Percentiles rank a stretch among this genome's conserved stretches.
Conservation (phyloP, 1,140 invertebrate species). For the Bombus picipes region DNA sequence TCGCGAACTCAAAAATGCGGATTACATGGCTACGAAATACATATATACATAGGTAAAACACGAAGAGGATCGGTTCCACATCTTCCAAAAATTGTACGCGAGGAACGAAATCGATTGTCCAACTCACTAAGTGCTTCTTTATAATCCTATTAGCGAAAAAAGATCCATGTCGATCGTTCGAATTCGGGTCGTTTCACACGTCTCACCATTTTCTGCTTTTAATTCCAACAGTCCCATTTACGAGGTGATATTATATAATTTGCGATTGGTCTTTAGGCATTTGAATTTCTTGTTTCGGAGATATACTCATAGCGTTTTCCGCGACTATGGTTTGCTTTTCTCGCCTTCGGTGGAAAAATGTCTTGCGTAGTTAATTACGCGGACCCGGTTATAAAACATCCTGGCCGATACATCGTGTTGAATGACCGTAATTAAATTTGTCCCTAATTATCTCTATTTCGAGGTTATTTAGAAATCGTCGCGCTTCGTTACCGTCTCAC, state of each 20-base stretch:
- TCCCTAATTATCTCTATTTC: constrained; percentile 27
- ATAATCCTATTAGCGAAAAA: background rate
- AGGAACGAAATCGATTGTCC: too few species aligned
- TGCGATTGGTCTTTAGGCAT: background rate
- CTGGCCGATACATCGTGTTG: background rate
- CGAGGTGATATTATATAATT: background rate
- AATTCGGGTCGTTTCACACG: background rate
- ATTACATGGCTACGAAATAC: background rate
- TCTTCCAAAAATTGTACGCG: too few species aligned
- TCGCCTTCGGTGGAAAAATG: background rate
- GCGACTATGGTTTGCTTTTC: background rate
- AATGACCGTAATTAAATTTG: constrained; percentile 10
- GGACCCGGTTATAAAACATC: background rate
- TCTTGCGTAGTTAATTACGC: background rate
- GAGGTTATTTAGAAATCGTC: constrained; percentile 27
- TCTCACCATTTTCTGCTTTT: background rate
- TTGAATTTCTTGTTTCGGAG: background rate
- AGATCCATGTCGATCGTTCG: background rate
- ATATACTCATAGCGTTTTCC: background rate
- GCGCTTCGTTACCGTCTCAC: background rate
- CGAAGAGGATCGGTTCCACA: too few species aligned
- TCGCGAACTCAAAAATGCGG: background rate
- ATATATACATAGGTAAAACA: background rate
- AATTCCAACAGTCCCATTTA: background rate
- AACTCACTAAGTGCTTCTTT: too few species aligned